Percentiles rank a stretch among this genome's conserved stretches.
phyloP scores from a whole-genome alignment of 2,888 invertebrate genomes.

The Dastarcus helophoroides region DNA sequence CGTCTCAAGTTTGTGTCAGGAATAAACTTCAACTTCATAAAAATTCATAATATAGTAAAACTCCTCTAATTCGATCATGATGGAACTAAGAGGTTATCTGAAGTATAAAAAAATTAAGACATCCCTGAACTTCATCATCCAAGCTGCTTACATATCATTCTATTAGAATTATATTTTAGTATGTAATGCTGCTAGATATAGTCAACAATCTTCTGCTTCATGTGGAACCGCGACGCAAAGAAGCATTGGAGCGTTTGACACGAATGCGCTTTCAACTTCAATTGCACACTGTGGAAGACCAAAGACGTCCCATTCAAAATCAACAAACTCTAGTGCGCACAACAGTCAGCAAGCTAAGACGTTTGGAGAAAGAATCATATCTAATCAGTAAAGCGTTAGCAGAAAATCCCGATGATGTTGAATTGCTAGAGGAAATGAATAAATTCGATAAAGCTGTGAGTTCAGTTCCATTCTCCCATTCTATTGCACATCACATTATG shows the following conservation, averaged over 20 bases:
- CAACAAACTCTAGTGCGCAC: conserved; percentile 74
- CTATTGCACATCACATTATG: conserved; percentile 3
- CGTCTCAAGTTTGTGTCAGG: too few relatives aligned
- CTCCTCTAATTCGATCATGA: too few relatives aligned
- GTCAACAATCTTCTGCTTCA: conserved; percentile 94
- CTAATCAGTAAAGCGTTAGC: conserved; percentile 69
- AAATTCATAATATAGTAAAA: too few relatives aligned
- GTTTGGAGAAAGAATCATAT: conserved; percentile 83
- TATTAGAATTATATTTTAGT: conserved; percentile 45
- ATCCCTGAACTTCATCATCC: too few relatives aligned
- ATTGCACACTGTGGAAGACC: conserved; percentile 82
- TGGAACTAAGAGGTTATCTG: too few relatives aligned
- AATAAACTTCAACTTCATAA: too few relatives aligned
- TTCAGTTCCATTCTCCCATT: conserved; percentile 5
- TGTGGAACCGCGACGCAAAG: conserved; percentile 91
- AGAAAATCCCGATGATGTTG: conserved; percentile 50
- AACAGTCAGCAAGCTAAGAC: conserved; percentile 68
- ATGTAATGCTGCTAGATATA: conserved; percentile 94
- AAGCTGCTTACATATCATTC: too few relatives aligned
- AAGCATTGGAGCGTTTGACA: conserved; percentile 78
- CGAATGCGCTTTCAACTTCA: conserved; percentile 92
- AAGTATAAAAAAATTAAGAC: too few relatives aligned
- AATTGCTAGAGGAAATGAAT: conserved; percentile 55
- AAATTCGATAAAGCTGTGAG: conserved; percentile 57
- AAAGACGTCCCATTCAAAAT: conserved; percentile 81